Evolutionary conservation across 1,140 invertebrate genomes (phyloP), one percentile per base, ranked within the genome.

Genomic region (Daktulosphaira vitifoliae): DNA sequence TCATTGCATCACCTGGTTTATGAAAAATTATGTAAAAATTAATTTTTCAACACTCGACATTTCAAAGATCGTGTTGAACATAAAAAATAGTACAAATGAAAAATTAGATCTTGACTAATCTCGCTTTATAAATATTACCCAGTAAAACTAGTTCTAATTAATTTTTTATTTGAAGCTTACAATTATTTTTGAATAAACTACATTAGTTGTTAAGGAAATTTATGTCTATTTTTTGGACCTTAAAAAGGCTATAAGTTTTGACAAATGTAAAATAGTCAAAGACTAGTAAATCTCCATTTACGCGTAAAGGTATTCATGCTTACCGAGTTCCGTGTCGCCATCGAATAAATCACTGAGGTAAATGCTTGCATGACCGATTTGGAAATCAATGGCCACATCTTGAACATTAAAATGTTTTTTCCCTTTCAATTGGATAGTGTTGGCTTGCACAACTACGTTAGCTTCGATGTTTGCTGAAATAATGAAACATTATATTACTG

Each of bases 401-500:
- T 78, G 77, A 5, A 86, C 80, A 38, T 78, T 78, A 29, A 82
- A 78, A 68, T 82, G 80, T 5, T 54, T 78, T 72, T 65, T 73
- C n/a, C 71, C 68, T 68, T 80, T 71, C 62, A 76, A 73, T 25
- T 77, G 73, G 25, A 81, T 76, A 49, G 78, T 77, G 56, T 84
- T 77, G 1, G 81, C 77, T 68, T 78, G 75, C 11, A 87, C 77
- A 0, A 76, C 78, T 0, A 81, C 77, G 2, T 74, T 73, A 0
- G 81, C 80, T 20, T 84, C 78, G 18, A 87, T 82, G 69, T 87
- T 80, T 53, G 79, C 83, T 85, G 71, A 11, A 75, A 75, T 66
- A 71, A 7, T 53, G 66, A 67, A 68, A 70, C 53, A 69, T 6
- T 33, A 6, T 33, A 11, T 33, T 33, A 33, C 5, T 33, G 29